Percentiles rank a stretch among this genome's conserved stretches.
Evolutionary conservation across 2,888 invertebrate genomes (phyloP).

Genomic region (Siphlonurus alternatus): DNA sequence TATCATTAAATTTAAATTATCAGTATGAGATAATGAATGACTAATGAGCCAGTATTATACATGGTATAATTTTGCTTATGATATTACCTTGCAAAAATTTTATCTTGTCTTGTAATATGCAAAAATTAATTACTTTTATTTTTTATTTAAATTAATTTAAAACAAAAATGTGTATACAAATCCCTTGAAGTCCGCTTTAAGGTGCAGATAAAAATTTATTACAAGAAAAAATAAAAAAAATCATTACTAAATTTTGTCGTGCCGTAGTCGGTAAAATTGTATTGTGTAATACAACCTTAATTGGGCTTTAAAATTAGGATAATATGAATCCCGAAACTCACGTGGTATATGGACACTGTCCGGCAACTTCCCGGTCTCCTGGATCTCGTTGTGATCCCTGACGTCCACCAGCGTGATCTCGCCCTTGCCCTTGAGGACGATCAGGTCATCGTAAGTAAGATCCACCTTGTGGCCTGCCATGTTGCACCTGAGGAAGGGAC

Average conservation of each 20-base stretch:
- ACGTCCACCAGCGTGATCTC: conserved; percentile 52
- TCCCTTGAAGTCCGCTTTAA: not conserved
- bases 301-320: not conserved
- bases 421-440: conserved; percentile 29
- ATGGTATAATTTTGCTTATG: too few relatives aligned
- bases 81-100: too few relatives aligned
- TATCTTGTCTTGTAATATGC: too few relatives aligned
- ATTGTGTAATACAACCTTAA: not conserved
- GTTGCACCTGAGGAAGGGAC: too few relatives aligned
- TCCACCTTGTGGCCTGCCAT: conserved; percentile 2
- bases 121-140: too few relatives aligned
- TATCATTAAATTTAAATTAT: too few relatives aligned
- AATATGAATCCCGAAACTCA: conserved; percentile 29
- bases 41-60: too few relatives aligned
- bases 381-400: conserved; percentile 51
- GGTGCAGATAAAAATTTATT: not conserved
- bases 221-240: conserved; percentile 1
- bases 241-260: not conserved
- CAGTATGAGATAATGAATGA: too few relatives aligned
- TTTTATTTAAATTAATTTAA: too few relatives aligned
- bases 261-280: not conserved
- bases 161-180: too few relatives aligned
- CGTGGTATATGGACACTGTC: conserved; percentile 60
- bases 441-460: conserved; percentile 29
- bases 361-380: conserved; percentile 51